Percentiles rank a stretch among this genome's conserved stretches.
These are phyloP conservation scores for Drosophila grimshawi DNA, from an alignment of 1,140 invertebrate species.

Conservation along the genomic window DNA sequence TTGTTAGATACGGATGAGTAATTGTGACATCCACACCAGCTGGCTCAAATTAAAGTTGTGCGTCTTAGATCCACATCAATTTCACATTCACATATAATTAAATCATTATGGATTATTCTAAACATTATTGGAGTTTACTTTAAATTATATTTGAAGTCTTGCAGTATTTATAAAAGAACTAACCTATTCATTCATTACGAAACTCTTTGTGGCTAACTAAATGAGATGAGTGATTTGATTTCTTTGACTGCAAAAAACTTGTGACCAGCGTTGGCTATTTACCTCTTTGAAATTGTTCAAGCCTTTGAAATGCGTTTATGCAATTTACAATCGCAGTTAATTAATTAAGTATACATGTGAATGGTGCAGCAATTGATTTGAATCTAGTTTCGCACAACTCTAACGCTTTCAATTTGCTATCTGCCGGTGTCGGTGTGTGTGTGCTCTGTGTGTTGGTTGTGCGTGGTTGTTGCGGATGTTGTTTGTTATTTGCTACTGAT, in stretches of 20 bases:
- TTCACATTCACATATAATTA: no score
- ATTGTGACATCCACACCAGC: not conserved
- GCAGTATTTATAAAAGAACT: no score
- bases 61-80: not conserved
- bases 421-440: constrained; percentile 14
- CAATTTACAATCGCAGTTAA: not conserved
- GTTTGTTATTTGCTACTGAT: constrained; percentile 23
- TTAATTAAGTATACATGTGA: not conserved
- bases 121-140: no score
- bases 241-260: not conserved
- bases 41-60: constrained; percentile 13
- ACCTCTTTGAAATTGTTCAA: not conserved
- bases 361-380: not conserved
- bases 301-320: not conserved
- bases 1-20: constrained; percentile 33
- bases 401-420: not conserved
- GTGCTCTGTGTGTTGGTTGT: constrained; percentile 15
- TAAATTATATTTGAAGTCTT: no score
- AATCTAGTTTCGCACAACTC: constrained; percentile 19
- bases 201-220: no score
- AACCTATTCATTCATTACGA: no score
- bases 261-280: no score
- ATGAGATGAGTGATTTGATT: not conserved
- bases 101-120: no score
- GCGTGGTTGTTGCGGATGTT: constrained; percentile 23